Percentiles rank a stretch among this genome's conserved stretches.
These are phyloP conservation scores for Gymnocheta viridis DNA, from an alignment of 2,888 invertebrate genomes.

Conservation along the genomic window DNA sequence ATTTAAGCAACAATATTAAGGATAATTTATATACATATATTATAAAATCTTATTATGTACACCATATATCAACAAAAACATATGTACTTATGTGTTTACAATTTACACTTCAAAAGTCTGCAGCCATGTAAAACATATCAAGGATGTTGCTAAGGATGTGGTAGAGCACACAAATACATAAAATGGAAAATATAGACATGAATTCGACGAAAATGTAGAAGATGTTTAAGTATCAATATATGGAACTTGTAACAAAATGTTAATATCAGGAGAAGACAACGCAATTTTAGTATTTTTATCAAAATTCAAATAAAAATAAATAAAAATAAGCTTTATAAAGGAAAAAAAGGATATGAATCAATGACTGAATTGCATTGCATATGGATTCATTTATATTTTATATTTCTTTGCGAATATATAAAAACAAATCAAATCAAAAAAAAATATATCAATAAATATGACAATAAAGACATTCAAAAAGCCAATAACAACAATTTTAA, in stretches of 20 bases:
- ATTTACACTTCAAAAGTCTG: background rate
- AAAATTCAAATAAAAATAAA: conserved; percentile 20
- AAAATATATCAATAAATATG: conserved; percentile 35
- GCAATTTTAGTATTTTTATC: conserved; percentile 48
- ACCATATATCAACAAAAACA: conserved; percentile 13
- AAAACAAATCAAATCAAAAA: conserved; percentile 40
- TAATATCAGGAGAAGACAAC: conserved; percentile 55
- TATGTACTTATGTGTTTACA: conserved; percentile 13
- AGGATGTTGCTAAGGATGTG: conserved; percentile 29
- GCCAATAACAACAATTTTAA: conserved; percentile 5
- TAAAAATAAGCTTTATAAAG: conserved; percentile 1
- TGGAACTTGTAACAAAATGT: conserved; percentile 28
- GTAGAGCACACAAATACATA: conserved; percentile 6
- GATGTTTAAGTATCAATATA: background rate
- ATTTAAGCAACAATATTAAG: conserved; percentile 15
- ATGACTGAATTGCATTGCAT: background rate
- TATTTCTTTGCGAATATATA: background rate
- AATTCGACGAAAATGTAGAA: background rate
- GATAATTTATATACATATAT: background rate
- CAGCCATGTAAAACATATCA: conserved; percentile 27
- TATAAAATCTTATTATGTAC: background rate
- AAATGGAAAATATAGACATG: conserved; percentile 5
- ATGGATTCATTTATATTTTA: background rate
- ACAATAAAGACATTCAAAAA: conserved; percentile 9
- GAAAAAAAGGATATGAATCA: background rate